phyloP scores from a whole-genome alignment of 2,797 vertebrate genomes.

The Selene dorsalis region DNA sequence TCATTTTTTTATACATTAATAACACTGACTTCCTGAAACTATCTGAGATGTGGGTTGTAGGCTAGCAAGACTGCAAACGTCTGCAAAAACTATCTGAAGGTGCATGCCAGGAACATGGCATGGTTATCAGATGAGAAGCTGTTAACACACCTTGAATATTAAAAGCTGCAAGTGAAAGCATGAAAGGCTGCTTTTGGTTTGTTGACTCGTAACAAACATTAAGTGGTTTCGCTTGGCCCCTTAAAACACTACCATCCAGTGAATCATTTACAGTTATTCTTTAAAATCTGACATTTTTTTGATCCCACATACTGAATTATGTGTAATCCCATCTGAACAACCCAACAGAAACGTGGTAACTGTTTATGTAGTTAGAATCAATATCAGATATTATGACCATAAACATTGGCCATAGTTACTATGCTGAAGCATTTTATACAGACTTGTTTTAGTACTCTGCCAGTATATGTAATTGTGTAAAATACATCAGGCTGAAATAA shows the following conservation, averaged over 20 bases:
- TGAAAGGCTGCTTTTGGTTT: too few relatives aligned
- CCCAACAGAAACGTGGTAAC: not conserved
- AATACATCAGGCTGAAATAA: constrained; percentile 12
- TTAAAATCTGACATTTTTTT: not conserved
- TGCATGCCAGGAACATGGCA: not conserved
- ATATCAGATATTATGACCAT: not conserved
- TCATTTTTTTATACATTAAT: not conserved
- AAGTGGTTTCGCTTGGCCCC: too few relatives aligned
- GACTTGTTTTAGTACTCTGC: constrained; percentile 7
- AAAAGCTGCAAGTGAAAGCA: too few relatives aligned
- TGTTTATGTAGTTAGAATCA: not conserved
- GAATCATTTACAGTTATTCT: too few relatives aligned
- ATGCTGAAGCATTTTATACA: too few relatives aligned
- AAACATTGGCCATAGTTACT: not conserved
- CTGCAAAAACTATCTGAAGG: not conserved
- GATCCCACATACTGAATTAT: not conserved
- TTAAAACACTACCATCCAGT: too few relatives aligned
- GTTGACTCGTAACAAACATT: too few relatives aligned
- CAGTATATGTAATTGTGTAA: not conserved
- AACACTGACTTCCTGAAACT: not conserved
- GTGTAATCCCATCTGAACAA: not conserved
- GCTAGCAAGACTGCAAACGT: not conserved
- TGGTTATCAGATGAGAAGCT: not conserved
- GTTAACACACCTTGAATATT: not conserved
- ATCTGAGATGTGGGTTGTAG: not conserved